A percentile compares a stretch with the other conserved stretches of the same genome.
phyloP scores from a whole-genome alignment of 2,888 invertebrate species.

The Galerucella nymphaeae region DNA sequence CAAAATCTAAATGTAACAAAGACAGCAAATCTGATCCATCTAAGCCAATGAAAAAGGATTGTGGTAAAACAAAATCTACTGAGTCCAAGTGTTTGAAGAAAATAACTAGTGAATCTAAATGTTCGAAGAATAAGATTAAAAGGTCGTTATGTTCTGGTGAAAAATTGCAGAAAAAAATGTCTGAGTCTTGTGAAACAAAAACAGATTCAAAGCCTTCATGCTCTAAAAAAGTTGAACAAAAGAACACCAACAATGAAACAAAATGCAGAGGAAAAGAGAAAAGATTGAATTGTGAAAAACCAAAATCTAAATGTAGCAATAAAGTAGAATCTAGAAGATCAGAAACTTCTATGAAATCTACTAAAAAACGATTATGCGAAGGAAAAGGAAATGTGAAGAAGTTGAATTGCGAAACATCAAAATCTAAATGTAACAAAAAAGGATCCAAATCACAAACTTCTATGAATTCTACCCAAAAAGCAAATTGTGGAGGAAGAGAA shows the following conservation, averaged over 20 bases:
- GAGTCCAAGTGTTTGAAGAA: background rate
- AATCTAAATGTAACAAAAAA: background rate
- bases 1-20: too few species aligned
- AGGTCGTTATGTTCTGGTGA: background rate
- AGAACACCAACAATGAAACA: background rate
- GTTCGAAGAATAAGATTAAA: background rate
- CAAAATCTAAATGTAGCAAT: too few species aligned
- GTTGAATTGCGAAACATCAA: background rate
- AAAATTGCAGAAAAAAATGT: background rate
- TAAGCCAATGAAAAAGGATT: background rate
- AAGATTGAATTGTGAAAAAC: too few species aligned
- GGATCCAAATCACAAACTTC: too few species aligned
- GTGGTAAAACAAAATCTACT: background rate
- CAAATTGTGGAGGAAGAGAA: too few species aligned
- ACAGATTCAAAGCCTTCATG: background rate
- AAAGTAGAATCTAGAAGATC: background rate
- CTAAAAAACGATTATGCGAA: constrained; percentile 3
- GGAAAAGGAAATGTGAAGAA: background rate
- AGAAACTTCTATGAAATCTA: background rate
- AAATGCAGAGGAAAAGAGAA: background rate
- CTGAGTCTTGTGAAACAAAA: background rate
- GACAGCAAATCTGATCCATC: too few species aligned
- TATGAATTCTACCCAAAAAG: too few species aligned
- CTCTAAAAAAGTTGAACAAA: background rate
- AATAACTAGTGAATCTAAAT: background rate